These are phyloP conservation scores for Pongo pygmaeus DNA, from an alignment of 2,113 vertebrate genomes.

Conservation along the genomic window DNA sequence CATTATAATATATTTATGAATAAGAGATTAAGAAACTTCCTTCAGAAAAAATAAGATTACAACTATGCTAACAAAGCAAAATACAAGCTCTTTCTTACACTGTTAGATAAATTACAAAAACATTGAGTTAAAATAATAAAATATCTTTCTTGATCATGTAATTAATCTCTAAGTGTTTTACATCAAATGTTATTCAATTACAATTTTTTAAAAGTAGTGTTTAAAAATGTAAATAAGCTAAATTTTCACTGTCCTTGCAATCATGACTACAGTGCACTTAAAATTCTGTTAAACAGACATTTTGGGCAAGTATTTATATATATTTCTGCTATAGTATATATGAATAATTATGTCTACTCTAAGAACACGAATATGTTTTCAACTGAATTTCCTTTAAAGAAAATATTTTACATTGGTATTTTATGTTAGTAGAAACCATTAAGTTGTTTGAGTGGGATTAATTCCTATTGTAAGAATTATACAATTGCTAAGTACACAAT, in stretches of 20 bases:
- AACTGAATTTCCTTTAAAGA: slow-evolving; percentile 18
- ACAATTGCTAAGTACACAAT: background rate
- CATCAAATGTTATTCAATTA: background rate
- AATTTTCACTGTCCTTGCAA: slow-evolving; percentile 7
- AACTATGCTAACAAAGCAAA: background rate
- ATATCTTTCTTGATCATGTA: background rate
- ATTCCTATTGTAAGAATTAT: background rate
- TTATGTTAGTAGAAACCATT: background rate
- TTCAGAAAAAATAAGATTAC: slow-evolving; percentile 15
- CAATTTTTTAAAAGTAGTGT: background rate
- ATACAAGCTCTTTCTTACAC: background rate
- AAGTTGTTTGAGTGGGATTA: background rate
- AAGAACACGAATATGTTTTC: background rate
- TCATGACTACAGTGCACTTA: background rate
- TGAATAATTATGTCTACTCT: background rate
- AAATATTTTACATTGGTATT: background rate
- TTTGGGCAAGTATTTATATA: background rate
- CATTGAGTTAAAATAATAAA: background rate
- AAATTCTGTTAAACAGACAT: slow-evolving; percentile 10
- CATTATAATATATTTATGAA: background rate
- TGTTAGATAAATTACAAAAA: slow-evolving; percentile 2
- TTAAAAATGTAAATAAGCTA: slow-evolving; percentile 18
- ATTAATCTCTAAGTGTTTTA: slow-evolving; percentile 37
- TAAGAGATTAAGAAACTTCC: background rate
- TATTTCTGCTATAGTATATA: background rate